Percentiles rank a stretch among this genome's conserved stretches.
Evolutionary conservation across 30 jellyfish, hydroid and myxozoan species (phyloP).

Genomic region (Hydra vulgaris): DNA sequence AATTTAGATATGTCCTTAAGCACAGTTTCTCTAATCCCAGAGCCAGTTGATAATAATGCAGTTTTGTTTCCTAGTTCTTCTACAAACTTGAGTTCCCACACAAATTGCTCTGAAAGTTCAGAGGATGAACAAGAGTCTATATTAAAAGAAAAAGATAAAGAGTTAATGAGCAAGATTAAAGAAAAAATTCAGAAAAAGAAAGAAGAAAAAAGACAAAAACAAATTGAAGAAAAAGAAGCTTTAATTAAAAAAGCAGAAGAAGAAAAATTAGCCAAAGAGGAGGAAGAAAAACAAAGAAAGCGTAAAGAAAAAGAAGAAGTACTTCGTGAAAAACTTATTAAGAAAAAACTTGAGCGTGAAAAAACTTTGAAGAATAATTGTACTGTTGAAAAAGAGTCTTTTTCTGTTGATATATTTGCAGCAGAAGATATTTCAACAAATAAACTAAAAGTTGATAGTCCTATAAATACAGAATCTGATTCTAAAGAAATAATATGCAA

Average conservation of each 20-base stretch:
- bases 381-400: slow-evolving; percentile 3
- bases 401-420: slow-evolving; percentile 32
- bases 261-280: slow-evolving; percentile 21
- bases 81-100: background rate
- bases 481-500: background rate
- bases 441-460: background rate
- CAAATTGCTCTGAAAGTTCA: background rate
- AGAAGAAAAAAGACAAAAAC: slow-evolving; percentile 45
- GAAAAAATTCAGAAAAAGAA: slow-evolving; percentile 33
- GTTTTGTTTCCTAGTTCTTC: background rate
- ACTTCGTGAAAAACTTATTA: slow-evolving; percentile 22
- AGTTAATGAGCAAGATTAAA: slow-evolving; percentile 18
- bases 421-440: background rate
- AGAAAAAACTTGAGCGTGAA: slow-evolving; percentile 34
- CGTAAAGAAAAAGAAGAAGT: slow-evolving; percentile 36
- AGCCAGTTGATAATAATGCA: background rate
- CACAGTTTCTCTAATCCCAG: background rate
- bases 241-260: slow-evolving; percentile 21
- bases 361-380: background rate
- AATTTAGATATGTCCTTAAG: background rate
- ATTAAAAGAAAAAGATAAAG: slow-evolving; percentile 10
- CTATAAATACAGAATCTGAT: background rate
- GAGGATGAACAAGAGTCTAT: slow-evolving; percentile 13
- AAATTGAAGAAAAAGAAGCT: slow-evolving; percentile 38
- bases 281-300: slow-evolving; percentile 19